phyloP scores from a whole-genome alignment of 2,797 vertebrate species.

The Chiloscyllium punctatum region DNA sequence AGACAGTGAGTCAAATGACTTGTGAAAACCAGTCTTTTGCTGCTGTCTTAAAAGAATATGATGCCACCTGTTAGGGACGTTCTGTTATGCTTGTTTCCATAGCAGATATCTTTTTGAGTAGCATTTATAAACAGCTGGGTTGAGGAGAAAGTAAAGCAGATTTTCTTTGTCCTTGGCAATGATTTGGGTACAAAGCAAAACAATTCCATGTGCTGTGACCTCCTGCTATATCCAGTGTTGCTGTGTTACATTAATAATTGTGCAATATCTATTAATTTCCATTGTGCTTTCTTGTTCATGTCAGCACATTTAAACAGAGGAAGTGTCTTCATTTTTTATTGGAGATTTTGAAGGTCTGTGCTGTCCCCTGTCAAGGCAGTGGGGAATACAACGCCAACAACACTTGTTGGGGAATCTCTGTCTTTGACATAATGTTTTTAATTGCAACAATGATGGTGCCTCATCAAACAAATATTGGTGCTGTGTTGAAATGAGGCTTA shows the following conservation, averaged over 20 bases:
- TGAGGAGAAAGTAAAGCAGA: neutral
- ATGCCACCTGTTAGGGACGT: neutral
- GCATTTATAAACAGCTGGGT: slow-evolving; percentile 15
- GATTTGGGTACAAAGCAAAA: neutral
- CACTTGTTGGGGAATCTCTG: neutral
- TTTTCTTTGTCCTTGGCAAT: neutral
- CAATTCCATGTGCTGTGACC: neutral
- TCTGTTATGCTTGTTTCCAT: slow-evolving; percentile 32
- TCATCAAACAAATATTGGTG: neutral
- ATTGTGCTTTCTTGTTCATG: neutral
- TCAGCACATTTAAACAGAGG: neutral
- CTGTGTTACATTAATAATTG: neutral
- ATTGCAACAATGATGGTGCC: neutral
- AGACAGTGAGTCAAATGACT: slow-evolving; percentile 5
- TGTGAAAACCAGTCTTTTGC: neutral
- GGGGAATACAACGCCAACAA: no score
- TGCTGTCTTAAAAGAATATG: slow-evolving; percentile 16
- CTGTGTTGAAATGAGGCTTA: neutral
- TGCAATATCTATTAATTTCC: neutral
- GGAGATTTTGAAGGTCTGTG: neutral
- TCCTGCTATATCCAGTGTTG: neutral
- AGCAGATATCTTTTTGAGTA: neutral
- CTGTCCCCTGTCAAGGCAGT: neutral
- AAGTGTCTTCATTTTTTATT: neutral
- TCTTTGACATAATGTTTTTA: neutral